Conservation (phyloP, 2,113 vertebrate genomes). For the Aplodontia rufa region DNA sequence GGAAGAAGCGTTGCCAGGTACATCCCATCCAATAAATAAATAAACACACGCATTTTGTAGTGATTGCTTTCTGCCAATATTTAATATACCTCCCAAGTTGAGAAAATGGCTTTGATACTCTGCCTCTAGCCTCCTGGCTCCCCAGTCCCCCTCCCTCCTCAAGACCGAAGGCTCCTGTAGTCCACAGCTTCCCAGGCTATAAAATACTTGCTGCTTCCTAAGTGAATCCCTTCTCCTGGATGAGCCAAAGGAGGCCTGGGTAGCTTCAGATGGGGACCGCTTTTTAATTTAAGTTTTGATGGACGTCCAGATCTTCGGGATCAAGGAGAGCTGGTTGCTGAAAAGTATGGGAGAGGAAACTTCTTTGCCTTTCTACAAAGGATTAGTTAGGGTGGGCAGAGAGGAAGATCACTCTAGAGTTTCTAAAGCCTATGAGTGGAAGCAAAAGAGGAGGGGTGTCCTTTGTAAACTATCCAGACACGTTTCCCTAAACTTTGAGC, state of each 20-base stretch:
- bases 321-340: neutral
- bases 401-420: neutral
- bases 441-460: neutral
- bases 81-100: conserved; percentile 13
- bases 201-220: conserved; percentile 12
- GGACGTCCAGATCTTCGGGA: neutral
- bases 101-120: neutral
- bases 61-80: conserved; percentile 53
- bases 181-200: conserved; percentile 34
- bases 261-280: neutral
- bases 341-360: neutral
- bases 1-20: conserved; percentile 3
- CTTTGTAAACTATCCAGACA: conserved; percentile 24
- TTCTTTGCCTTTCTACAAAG: neutral
- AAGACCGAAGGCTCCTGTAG: conserved; percentile 12
- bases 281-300: neutral
- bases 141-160: neutral
- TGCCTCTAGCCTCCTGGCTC: neutral
- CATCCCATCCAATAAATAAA: conserved; percentile 64
- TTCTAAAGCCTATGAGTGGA: neutral
- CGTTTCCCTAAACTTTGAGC: neutral
- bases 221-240: neutral
- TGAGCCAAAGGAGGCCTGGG: neutral
- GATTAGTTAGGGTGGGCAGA: neutral
- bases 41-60: conserved; percentile 32